A percentile compares a stretch with the other conserved stretches of the same genome.
Conservation (phyloP, 2,888 invertebrate genomes). For the Rhingia rostrata region DNA sequence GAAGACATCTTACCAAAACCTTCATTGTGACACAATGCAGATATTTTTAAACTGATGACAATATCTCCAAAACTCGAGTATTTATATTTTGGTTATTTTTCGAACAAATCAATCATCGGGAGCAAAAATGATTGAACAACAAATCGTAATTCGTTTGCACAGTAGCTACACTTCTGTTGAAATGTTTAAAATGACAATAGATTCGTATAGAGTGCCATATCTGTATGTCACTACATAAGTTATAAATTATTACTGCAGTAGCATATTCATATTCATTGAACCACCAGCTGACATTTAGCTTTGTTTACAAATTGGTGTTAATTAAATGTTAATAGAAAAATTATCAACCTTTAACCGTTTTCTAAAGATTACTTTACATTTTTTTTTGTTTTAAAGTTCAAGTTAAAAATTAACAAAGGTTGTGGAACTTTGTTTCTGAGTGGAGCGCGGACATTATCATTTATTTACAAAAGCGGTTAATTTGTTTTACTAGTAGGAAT, state of each 20-base stretch:
- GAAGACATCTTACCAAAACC: conserved; percentile 12
- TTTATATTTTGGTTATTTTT: conserved; percentile 30
- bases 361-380: too few species aligned
- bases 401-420: too few species aligned
- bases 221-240: too few species aligned
- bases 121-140: not conserved
- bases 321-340: conserved; percentile 19
- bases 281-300: too few species aligned
- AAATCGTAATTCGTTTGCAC: not conserved
- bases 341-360: too few species aligned
- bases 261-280: conserved; percentile 9
- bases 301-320: conserved; percentile 1
- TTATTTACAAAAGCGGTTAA: too few species aligned
- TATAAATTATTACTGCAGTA: too few species aligned
- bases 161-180: too few species aligned
- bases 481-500: too few species aligned
- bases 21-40: conserved; percentile 15
- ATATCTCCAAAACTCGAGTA: conserved; percentile 10
- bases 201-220: not conserved
- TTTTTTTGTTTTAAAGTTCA: too few species aligned
- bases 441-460: too few species aligned
- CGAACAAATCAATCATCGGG: not conserved
- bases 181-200: not conserved
- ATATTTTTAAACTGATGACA: conserved; percentile 24
- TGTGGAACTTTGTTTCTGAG: too few species aligned